A percentile compares a stretch with the other conserved stretches of the same genome.
phyloP scores from a whole-genome alignment of 1,140 invertebrate species.

The Dinothrombium tinctorium region DNA sequence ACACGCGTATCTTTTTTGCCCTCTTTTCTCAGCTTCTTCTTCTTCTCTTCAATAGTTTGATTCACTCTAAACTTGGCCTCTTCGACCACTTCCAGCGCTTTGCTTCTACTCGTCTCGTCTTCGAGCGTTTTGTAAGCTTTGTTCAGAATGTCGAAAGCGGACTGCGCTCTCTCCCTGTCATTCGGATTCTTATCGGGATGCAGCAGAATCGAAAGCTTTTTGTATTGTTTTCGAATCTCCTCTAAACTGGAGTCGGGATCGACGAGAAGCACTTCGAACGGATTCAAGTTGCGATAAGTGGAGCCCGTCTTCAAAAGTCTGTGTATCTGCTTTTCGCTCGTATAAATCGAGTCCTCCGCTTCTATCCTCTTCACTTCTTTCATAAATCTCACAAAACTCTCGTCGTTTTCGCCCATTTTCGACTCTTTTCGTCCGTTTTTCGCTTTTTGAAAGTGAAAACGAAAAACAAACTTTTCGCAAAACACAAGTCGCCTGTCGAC shows the following conservation, averaged over 20 bases:
- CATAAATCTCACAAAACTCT: no score
- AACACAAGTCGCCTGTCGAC: no score
- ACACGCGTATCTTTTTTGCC: slow-evolving; percentile 42
- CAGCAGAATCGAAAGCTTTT: slow-evolving; percentile 81
- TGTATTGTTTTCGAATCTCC: slow-evolving; percentile 89
- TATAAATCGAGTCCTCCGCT: slow-evolving; percentile 65
- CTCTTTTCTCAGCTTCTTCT: slow-evolving; percentile 82
- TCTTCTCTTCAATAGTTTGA: slow-evolving; percentile 67
- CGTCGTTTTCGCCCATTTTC: no score
- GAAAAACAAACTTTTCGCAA: no score
- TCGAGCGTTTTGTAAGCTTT: slow-evolving; percentile 89
- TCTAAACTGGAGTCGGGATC: slow-evolving; percentile 67
- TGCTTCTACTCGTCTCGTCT: slow-evolving; percentile 73
- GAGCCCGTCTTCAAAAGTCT: slow-evolving; percentile 70
- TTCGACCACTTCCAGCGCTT: slow-evolving; percentile 87
- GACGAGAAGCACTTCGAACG: slow-evolving; percentile 50
- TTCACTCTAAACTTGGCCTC: slow-evolving; percentile 44
- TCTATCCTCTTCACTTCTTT: slow-evolving; percentile 79
- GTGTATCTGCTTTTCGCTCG: slow-evolving; percentile 82
- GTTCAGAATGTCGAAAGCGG: slow-evolving; percentile 52
- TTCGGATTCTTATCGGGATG: slow-evolving; percentile 98
- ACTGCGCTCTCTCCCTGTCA: slow-evolving; percentile 76
- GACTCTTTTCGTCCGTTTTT: no score
- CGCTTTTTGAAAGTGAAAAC: no score
- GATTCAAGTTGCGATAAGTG: slow-evolving; percentile 88